Evolutionary conservation across 53 echinoderm and acorn worm genomes (phyloP), one percentile per base, ranked within the genome.

Genomic region (Patiria pectinifera): DNA sequence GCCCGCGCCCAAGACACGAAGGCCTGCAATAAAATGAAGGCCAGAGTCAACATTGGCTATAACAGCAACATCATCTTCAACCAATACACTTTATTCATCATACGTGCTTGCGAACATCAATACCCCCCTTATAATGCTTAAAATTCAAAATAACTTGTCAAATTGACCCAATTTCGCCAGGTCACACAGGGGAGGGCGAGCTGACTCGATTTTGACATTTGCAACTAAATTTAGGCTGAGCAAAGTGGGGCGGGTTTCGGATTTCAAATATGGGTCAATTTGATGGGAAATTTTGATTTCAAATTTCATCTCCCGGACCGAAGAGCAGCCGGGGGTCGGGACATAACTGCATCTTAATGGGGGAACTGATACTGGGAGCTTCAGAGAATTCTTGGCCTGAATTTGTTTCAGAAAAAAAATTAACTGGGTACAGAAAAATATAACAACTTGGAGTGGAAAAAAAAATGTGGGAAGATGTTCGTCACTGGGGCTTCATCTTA

Each of bases 31-130:
- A 87, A 87, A 78, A 59, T 76, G 78, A 87, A 87, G 35, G 87
- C 35, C 21, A 62, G 87, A 43, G 87, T 87, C 87, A 87, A 87
- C 87, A 87, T 87, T 87, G 87, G 77, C 48, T 21, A 87, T 87
- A 87, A 87, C 87, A 87, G 87, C 87, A 87, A 87, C 87, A 87
- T 87, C 87, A 87, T 78, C 87, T 87, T 87, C 87, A 87, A 77
- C 87, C 87, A 87, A 87, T 87, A 87, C 87, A 87, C 87, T 87
- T 87, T 87, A 87, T 87, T 78, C 87, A 87, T 87, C 87, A 87
- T 87, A 87, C 87, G 87, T 87, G 87, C 87, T 87, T 78, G 71
- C 71, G 87, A 87, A 87, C 87, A 87, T 87, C 87, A 87, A 87
- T 87, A 87, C 87, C 59, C 87, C 60, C 85, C 87, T 87, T 87